Base-by-base conservation (phyloP, 2,113 vertebrate genomes). In the Caranx melampygus region DNA sequence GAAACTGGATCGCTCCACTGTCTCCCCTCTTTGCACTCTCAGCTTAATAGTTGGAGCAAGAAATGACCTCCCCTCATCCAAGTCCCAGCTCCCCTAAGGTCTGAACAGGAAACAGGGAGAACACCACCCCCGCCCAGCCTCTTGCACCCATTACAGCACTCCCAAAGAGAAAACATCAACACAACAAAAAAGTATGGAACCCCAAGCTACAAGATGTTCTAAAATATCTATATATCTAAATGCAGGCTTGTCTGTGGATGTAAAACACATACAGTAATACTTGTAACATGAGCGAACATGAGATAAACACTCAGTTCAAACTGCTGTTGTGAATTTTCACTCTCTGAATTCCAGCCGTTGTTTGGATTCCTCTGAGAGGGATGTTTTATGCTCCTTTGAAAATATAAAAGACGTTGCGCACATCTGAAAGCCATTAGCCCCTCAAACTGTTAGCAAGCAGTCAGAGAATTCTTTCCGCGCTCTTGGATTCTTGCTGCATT, bases 391-490 rank as follows among this genome's bases (percentile, higher is more conserved):
- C 90, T 92, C 75, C 83, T 93, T 92, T 88, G 89, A 94, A 94
- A 95, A 92, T 91, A 86, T 82, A 92, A 93, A 90, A 90, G 94
- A 93, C 68, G 73, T 72, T 85, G 76, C n/a, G 26, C 87, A 96
- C 96, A 96, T 96, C 94, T 96, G 95, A 96, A 96, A 95, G 86
- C 95, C 85, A 96, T 96, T 96, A 96, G 92, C 79, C 77, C 83
- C 90, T 93, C 90, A 91, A 93, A 95, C 94, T 94, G 92, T 92
- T 92, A 92, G 93, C 90, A 55, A 94, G 93, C 79, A 90, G 86
- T 92, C 83, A 76, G 89, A 87, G 87, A 76, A 94, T 92, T 92
- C 91, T 86, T 93, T 93, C 90, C 84, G 69, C 88, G 93, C 90
- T 87, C 90, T 79, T 92, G 92, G 92, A 93, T 87, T 92, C 83